These are phyloP conservation scores for Serinus canaria DNA, from an alignment of 2,113 vertebrate species.

Conservation along the genomic window DNA sequence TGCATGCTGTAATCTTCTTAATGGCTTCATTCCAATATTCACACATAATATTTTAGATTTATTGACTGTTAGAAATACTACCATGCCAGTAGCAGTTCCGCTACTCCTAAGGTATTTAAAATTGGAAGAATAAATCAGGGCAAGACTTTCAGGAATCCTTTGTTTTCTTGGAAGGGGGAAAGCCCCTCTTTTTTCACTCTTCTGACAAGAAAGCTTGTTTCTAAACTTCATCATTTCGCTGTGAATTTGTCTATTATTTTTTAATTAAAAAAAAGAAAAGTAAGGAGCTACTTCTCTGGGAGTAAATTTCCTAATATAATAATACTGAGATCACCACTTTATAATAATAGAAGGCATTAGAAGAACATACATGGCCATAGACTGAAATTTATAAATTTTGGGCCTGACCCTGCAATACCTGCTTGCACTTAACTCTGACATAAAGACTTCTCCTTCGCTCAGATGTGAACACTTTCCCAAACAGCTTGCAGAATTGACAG, in stretches of 20 bases:
- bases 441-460: not conserved
- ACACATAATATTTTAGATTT: constrained; percentile 99
- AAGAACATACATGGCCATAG: not conserved
- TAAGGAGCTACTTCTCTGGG: not conserved
- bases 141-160: constrained; percentile 73
- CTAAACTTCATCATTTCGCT: constrained; percentile 71
- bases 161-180: constrained; percentile 66
- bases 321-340: not conserved
- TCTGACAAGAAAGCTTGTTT: constrained; percentile 73
- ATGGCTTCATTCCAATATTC: constrained; percentile 91
- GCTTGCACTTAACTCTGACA: not conserved
- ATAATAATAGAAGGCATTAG: not conserved
- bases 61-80: constrained; percentile 95
- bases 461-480: not conserved
- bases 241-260: constrained; percentile 64
- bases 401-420: not conserved
- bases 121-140: constrained; percentile 86
- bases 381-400: not conserved
- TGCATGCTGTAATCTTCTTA: constrained; percentile 87
- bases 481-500: not conserved
- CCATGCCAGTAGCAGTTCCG: constrained; percentile 90
- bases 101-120: constrained; percentile 83
- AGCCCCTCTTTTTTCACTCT: constrained; percentile 51
- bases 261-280: not conserved
- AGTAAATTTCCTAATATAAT: constrained; percentile 25